Percentiles rank a stretch among this genome's conserved stretches.
phyloP scores from a whole-genome alignment of 2,888 invertebrate species.

The Phalangium opilio region DNA sequence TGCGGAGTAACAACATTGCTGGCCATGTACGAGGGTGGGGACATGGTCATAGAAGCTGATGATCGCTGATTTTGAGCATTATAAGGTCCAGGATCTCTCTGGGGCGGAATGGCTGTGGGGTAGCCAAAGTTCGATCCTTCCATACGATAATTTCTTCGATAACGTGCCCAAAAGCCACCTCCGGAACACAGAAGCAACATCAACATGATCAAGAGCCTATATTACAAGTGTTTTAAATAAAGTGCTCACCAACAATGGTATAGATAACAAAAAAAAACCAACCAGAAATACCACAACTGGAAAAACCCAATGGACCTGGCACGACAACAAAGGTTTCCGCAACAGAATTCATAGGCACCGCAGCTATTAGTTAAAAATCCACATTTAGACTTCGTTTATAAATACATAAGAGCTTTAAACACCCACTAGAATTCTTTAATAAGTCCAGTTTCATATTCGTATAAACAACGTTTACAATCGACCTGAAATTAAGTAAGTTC shows the following conservation, averaged over 20 bases:
- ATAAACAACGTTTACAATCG: conserved; percentile 9
- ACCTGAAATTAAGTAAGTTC: conserved; percentile 7
- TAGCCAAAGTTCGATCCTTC: too few relatives aligned
- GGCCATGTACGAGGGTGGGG: too few relatives aligned
- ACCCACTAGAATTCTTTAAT: conserved; percentile 11
- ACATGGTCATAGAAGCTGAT: too few relatives aligned
- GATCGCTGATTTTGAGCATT: too few relatives aligned
- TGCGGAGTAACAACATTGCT: too few relatives aligned
- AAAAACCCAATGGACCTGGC: conserved; percentile 39
- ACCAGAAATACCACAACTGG: conserved; percentile 44
- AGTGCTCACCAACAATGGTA: background rate
- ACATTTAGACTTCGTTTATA: background rate
- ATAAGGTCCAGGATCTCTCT: too few relatives aligned
- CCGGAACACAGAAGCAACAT: conserved; percentile 40
- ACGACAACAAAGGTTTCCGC: conserved; percentile 39
- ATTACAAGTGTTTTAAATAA: background rate
- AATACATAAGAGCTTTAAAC: background rate
- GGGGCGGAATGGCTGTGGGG: too few relatives aligned
- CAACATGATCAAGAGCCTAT: conserved; percentile 38
- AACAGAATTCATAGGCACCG: conserved; percentile 37
- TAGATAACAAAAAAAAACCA: conserved; percentile 18
- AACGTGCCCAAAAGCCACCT: conserved; percentile 41
- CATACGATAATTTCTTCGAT: conserved; percentile 1
- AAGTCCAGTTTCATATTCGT: conserved; percentile 9
- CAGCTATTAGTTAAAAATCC: conserved; percentile 18